Conservation (phyloP, 1,140 invertebrate genomes). For the Papilio aristodemus region DNA sequence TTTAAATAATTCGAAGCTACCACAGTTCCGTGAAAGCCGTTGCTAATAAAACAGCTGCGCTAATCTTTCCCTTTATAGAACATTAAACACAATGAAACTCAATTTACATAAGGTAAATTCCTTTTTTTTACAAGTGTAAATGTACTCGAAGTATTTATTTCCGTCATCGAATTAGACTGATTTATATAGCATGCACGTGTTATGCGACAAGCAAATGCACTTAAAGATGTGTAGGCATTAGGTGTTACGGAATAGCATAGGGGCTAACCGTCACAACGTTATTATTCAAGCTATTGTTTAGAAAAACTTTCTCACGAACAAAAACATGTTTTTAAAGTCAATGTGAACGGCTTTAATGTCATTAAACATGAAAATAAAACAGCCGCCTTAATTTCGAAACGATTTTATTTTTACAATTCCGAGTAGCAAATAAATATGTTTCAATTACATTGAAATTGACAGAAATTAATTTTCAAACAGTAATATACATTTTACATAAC, state of each 20-base stretch:
- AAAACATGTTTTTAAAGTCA: slow-evolving; percentile 12
- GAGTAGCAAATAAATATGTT: no score
- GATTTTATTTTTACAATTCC: no score
- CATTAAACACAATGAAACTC: neutral
- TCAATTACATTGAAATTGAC: no score
- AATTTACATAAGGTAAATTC: neutral
- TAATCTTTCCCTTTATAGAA: neutral
- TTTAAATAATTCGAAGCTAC: no score
- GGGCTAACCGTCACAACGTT: slow-evolving; percentile 67
- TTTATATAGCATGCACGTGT: slow-evolving; percentile 53
- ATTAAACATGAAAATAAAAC: no score
- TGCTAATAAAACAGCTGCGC: no score
- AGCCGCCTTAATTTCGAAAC: no score
- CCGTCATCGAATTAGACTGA: slow-evolving; percentile 23
- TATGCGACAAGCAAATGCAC: slow-evolving; percentile 64
- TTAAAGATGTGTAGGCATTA: slow-evolving; percentile 62
- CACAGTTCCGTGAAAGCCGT: no score
- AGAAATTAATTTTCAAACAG: neutral
- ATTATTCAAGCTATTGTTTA: slow-evolving; percentile 42
- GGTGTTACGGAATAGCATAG: slow-evolving; percentile 60
- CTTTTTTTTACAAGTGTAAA: slow-evolving; percentile 13
- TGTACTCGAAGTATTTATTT: slow-evolving; percentile 7
- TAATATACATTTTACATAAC: neutral
- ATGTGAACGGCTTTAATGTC: neutral
- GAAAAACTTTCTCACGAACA: slow-evolving; percentile 44